Evolutionary conservation across 2,113 vertebrate species (phyloP), one percentile per base, ranked within the genome.

Genomic region (Cavia aperea): DNA sequence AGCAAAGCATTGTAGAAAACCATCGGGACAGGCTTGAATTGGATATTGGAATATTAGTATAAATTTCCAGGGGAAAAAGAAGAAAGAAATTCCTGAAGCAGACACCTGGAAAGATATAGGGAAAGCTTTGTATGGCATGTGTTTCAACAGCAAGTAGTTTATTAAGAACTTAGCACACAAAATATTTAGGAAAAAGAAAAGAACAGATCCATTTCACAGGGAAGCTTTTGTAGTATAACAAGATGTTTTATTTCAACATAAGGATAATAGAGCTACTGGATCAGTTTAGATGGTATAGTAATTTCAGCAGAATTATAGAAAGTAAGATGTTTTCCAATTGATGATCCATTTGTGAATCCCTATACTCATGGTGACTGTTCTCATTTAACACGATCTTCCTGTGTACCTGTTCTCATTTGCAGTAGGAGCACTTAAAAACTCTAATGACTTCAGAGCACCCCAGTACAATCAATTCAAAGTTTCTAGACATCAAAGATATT

Each of bases 161-260:
- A 63, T 49, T 11, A 10, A 93, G 21, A 88, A 16, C 62, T 4
- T 51, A 88, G 23, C 7, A 54, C 7, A 72, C 2, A 90, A 21
- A 1, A 9, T 81, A 84, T 63, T 18, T 16, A 81, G 19, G 23
- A 94, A 68, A 62, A 70, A 90, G 68, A 58, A 81, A 65, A 89
- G 54, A 3, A 78, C 39, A 29, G 15, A 39, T 19, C 4, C 26
- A 65, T 86, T 84, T 86, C 21, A 51, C 9, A 43, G 24, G 81
- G 8, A 81, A 5, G 14, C 3, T 88, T 12, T 8, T 66, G 14
- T 60, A 75, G 70, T 65, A 49, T 54, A n/a, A 7, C 23, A 86
- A 78, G 14, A 85, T 51, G 8, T 72, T 83, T 93, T 66, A 86
- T 81, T 93, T 93, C 90, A 63, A 73, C 54, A n/a, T 86, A 66